These are phyloP conservation scores for Oncorhynchus mykiss DNA, from an alignment of 2,113 vertebrate species.

Conservation along the genomic window DNA sequence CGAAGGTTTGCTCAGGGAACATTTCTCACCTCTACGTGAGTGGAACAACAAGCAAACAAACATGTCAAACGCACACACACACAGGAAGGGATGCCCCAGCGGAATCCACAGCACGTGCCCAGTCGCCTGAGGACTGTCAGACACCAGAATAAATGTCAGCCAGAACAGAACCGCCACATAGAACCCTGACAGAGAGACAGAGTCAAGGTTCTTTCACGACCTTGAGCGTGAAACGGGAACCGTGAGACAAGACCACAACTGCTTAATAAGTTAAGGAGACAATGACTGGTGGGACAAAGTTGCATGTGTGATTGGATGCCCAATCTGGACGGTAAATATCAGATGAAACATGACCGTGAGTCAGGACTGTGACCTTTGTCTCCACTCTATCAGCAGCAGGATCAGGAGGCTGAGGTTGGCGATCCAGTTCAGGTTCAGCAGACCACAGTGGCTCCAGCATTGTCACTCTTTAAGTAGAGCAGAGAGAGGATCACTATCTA, in stretches of 20 bases:
- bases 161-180: background rate
- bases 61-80: constrained; percentile 8
- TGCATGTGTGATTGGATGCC: too few species aligned
- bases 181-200: background rate
- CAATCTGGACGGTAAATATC: too few species aligned
- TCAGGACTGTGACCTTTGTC: background rate
- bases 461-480: too few species aligned
- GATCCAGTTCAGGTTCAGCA: constrained; percentile 18
- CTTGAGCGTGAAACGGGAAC: too few species aligned
- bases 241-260: too few species aligned
- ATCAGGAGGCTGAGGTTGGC: constrained; percentile 35
- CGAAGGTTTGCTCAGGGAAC: constrained; percentile 42
- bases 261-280: too few species aligned
- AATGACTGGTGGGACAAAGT: too few species aligned
- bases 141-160: background rate
- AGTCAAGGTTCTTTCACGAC: too few species aligned
- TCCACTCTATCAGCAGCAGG: constrained; percentile 31
- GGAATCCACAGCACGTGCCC: constrained; percentile 11
- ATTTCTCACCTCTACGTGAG: constrained; percentile 44
- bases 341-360: background rate
- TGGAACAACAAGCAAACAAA: constrained; percentile 23
- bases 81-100: constrained; percentile 18
- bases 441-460: too few species aligned
- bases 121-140: background rate
- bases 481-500: too few species aligned